phyloP scores from a whole-genome alignment of 2,797 vertebrate genomes.

The Cichlasoma orientale region DNA sequence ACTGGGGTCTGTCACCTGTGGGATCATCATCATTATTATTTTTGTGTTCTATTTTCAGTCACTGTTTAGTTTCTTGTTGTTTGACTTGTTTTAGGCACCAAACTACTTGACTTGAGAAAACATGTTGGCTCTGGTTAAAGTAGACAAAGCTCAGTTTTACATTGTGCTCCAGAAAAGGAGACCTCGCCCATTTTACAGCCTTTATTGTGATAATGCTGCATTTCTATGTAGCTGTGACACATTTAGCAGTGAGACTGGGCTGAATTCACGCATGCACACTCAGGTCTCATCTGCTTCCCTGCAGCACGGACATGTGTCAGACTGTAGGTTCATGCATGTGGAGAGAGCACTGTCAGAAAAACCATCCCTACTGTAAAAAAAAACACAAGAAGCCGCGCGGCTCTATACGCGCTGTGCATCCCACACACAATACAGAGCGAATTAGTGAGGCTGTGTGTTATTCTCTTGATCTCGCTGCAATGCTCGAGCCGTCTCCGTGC shows the following conservation, averaged over 20 bases:
- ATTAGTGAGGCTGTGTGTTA: conserved; percentile 43
- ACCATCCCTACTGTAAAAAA: conserved; percentile 9
- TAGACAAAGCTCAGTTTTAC: neutral
- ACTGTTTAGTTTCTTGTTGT: neutral
- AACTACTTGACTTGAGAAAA: neutral
- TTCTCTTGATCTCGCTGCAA: conserved; percentile 63
- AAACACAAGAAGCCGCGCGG: conserved; percentile 1
- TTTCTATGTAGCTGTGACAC: neutral
- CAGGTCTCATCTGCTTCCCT: conserved; percentile 22
- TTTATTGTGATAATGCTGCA: neutral
- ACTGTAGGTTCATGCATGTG: neutral
- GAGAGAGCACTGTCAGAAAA: neutral
- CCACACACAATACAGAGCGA: conserved; percentile 34
- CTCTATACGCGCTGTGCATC: conserved; percentile 4
- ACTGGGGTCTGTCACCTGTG: neutral
- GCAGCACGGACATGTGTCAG: neutral
- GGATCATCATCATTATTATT: neutral
- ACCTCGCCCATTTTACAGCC: too few relatives aligned
- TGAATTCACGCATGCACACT: neutral
- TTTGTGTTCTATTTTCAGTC: neutral
- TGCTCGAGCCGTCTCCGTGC: conserved; percentile 32
- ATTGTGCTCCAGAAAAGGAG: neutral
- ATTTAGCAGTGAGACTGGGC: neutral
- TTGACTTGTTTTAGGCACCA: too few relatives aligned
- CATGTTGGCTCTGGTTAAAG: neutral